Conservation (phyloP, 2,888 invertebrate species). For the Cheilosia scutellata region DNA sequence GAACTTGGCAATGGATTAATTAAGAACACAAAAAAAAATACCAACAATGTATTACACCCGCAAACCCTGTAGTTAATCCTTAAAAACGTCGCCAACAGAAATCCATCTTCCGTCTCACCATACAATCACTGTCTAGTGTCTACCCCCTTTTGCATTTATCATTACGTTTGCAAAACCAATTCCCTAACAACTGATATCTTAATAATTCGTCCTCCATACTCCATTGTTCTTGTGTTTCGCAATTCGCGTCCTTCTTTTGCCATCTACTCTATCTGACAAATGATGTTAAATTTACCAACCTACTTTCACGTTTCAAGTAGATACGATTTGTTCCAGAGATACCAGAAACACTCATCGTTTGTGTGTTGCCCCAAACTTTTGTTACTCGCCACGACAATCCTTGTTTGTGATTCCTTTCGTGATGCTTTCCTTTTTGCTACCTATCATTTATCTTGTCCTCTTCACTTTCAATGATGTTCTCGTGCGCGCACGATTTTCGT, state of each 20-base stretch:
- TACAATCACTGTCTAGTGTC: background rate
- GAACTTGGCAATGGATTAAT: background rate
- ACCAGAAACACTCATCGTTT: slow-evolving; percentile 70
- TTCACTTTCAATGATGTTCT: slow-evolving; percentile 73
- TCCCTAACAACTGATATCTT: slow-evolving; percentile 72
- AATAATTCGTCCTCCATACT: slow-evolving; percentile 56
- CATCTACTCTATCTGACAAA: slow-evolving; percentile 50
- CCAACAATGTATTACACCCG: slow-evolving; percentile 3
- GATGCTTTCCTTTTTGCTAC: slow-evolving; percentile 66
- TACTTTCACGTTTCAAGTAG: slow-evolving; percentile 71
- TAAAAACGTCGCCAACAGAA: slow-evolving; percentile 32
- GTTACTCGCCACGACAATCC: slow-evolving; percentile 51
- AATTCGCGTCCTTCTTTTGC: slow-evolving; percentile 34
- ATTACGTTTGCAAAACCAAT: slow-evolving; percentile 69
- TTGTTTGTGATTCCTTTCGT: slow-evolving; percentile 71
- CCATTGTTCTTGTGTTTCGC: slow-evolving; percentile 25
- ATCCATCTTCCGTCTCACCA: slow-evolving; percentile 26
- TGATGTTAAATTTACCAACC: slow-evolving; percentile 75
- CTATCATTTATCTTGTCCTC: slow-evolving; percentile 73
- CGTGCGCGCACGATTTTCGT: slow-evolving; percentile 60
- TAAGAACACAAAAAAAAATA: background rate
- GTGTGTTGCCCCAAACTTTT: slow-evolving; percentile 58
- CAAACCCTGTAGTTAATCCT: slow-evolving; percentile 29
- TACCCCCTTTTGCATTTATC: slow-evolving; percentile 59
- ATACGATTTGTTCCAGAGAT: slow-evolving; percentile 71